Base-by-base conservation (phyloP, 2,113 vertebrate genomes). In the Myxocyprinus asiaticus region DNA sequence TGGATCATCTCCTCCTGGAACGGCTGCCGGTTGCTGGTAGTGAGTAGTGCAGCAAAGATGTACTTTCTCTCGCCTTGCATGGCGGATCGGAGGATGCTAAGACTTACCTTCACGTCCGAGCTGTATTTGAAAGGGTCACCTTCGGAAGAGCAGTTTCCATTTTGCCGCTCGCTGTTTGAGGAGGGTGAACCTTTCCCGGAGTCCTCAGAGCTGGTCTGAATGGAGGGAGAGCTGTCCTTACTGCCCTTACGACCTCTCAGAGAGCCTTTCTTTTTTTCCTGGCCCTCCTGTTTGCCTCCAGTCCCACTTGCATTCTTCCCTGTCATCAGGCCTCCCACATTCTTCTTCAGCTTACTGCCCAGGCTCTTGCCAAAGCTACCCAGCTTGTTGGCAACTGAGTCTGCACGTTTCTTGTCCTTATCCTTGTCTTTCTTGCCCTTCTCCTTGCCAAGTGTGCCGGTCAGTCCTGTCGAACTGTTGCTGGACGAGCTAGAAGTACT, bases 1-100 rank as follows among this genome's bases (percentile, higher is more conserved):
- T 96, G 95, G 91, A 99, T 99, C 97, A 99, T 98, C 91, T 99
- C 96, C 88, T 99, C 96, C 89, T 98, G 98, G 88, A 95, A 98
- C 9, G 95, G 98, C 89, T 98, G 97, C 4, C 96, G 90, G 88
- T 90, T 92, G 87, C 96, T 96, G 88, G 96, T 97, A 56, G 96
- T 95, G 83, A 99, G 93, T 33, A 94, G 92, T 33, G 96, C 92
- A 3, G 95, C 91, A 0, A 99, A 95, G 87, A 99, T 94, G 84
- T 96, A 94, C 76, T 94, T 96, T 56, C 96, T 92, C 87, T 98
- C 97, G 0, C 98, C 98, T 78, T 98, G 96, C 97, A 98, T 97
- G 67, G 96, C 95, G 0, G 90, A 93, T 0, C 97, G 92, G 58
- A 99, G 89, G 84, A 95, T 94, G 91, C 94, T 91, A 64, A 98